These are phyloP conservation scores for Enteromius treurensis DNA, from an alignment of 2,797 vertebrate species.

Conservation along the genomic window DNA sequence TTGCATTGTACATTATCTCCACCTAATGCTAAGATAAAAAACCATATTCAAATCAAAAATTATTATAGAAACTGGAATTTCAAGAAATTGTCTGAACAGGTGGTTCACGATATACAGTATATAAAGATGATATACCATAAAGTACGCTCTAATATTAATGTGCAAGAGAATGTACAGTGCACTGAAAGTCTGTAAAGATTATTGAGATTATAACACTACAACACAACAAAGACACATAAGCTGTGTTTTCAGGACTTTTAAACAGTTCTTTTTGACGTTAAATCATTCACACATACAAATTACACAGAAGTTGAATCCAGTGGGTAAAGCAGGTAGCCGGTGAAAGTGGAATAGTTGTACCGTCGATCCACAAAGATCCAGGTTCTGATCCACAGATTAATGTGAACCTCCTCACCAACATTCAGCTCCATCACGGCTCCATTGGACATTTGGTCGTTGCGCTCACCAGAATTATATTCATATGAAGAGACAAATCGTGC, in stretches of 20 bases:
- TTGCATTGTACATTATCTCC: background rate
- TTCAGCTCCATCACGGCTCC: conserved; percentile 53
- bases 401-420: conserved; percentile 46
- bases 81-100: background rate
- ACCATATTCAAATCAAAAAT: too few species aligned
- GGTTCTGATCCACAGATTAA: conserved; percentile 46
- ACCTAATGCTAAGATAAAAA: background rate
- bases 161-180: background rate
- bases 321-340: conserved; percentile 53
- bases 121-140: background rate
- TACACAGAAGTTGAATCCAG: background rate
- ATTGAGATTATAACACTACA: background rate
- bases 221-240: background rate
- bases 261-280: background rate
- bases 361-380: conserved; percentile 53
- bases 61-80: too few species aligned
- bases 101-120: background rate
- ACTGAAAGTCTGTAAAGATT: background rate
- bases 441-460: conserved; percentile 45
- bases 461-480: conserved; percentile 36
- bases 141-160: background rate
- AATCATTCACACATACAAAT: background rate
- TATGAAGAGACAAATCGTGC: conserved; percentile 55
- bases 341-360: conserved; percentile 57
- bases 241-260: background rate